Evolutionary conservation across 2,113 vertebrate genomes (phyloP), one percentile per base, ranked within the genome.

Genomic region (Ceyx melanurus): DNA sequence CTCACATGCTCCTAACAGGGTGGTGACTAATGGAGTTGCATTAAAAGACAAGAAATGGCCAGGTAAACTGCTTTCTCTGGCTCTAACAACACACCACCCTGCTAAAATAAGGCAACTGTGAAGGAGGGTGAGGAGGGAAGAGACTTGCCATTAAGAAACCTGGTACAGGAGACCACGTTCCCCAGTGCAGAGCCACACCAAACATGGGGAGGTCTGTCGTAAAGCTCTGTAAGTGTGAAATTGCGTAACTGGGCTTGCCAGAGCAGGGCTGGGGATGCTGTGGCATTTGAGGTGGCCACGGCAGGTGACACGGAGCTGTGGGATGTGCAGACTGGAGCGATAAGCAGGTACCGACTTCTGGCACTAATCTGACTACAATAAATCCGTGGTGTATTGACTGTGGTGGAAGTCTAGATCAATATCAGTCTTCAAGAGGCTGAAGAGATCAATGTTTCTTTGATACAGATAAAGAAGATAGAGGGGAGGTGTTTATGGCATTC

Each of bases 381-480:
- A 48, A 68, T 91, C 64, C 70, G 87, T 43, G 61, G 50, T 5
- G 2, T 73, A 92, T 94, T 85, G 92, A 83, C 85, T 13, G 22
- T 13, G 3, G 70, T 87, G 67, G 92, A 68, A 75, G 74, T 65
- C 22, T 28, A 72, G 89, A 74, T 96, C 82, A 20, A 70, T 95
- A 73, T n/a, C 54, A 14, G 64, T 74, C 83, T 92, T 86, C 79
- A 61, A 70, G 78, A 83, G 35, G 70, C 57, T 95, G 89, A 79
- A 74, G 77, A 91, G 82, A 86, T 97, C 80, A n/a, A 85, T 91
- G 48, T 18, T 50, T 66, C 73, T 84, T 80, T 89, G 89, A 80
- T 92, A 82, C 42, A 61, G 74, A 77, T 78, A 80, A 87, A 87
- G 80, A 68, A 94, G 92, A 89, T 7, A 73, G 62, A 92, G 43